These are phyloP conservation scores for Drepana arcuata DNA, from an alignment of 1,140 invertebrate genomes.

Conservation along the genomic window DNA sequence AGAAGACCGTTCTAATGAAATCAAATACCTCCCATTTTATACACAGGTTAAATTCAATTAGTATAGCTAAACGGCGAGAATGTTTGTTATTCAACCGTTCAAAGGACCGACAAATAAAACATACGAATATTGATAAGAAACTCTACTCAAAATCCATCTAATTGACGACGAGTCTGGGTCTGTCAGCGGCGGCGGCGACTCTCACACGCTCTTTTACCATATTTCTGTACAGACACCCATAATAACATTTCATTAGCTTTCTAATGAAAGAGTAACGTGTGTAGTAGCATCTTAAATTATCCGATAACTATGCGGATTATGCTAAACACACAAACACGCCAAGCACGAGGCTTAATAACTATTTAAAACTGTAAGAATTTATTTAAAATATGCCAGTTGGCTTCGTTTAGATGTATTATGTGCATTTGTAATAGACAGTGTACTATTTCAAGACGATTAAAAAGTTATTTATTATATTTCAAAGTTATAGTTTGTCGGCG, in stretches of 20 bases:
- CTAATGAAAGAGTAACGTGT: too few relatives aligned
- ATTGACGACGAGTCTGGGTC: conserved; percentile 20
- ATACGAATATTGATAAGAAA: conserved; percentile 14
- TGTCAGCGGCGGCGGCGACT: conserved; percentile 9
- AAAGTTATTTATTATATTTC: too few relatives aligned
- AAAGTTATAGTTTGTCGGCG: too few relatives aligned
- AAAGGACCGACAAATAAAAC: conserved; percentile 17
- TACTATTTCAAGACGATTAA: too few relatives aligned
- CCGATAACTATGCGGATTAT: conserved; percentile 21
- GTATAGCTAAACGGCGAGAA: conserved; percentile 19
- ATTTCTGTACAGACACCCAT: conserved; percentile 10
- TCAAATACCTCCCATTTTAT: conserved; percentile 12
- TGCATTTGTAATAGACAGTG: too few relatives aligned
- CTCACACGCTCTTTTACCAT: conserved; percentile 17
- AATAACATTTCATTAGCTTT: conserved; percentile 16
- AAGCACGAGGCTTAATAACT: too few relatives aligned
- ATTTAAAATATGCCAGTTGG: too few relatives aligned
- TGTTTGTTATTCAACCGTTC: conserved; percentile 27
- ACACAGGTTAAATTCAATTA: conserved; percentile 29
- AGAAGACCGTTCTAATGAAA: too few relatives aligned
- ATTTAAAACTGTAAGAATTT: too few relatives aligned
- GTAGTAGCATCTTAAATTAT: conserved; percentile 24
- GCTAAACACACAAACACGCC: conserved; percentile 6
- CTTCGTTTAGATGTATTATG: too few relatives aligned
- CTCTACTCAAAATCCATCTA: too few relatives aligned